Conservation (phyloP, 2,888 invertebrate species). For the Calameuta idolon region DNA sequence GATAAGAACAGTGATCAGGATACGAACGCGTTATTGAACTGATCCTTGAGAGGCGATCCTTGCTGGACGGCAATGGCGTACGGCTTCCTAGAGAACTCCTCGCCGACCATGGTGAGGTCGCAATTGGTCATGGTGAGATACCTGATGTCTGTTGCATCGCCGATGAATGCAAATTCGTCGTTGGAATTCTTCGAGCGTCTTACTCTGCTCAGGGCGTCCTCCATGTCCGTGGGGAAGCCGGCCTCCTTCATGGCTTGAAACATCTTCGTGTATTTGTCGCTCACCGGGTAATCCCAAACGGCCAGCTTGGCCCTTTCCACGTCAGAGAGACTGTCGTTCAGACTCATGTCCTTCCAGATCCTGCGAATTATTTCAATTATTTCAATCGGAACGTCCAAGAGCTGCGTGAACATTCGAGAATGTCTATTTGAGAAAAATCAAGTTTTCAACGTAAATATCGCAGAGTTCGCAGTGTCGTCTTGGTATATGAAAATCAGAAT, state of each 20-base stretch:
- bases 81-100: conserved; percentile 97
- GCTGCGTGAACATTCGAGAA: not conserved
- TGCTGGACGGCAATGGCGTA: conserved; percentile 98
- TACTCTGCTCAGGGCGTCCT: conserved; percentile 84
- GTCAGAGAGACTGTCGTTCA: conserved; percentile 92
- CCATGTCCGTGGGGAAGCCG: conserved; percentile 81
- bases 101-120: conserved; percentile 92
- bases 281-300: conserved; percentile 99
- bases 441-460: not conserved
- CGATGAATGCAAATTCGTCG: conserved; percentile 92
- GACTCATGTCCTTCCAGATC: conserved; percentile 98
- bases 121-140: conserved; percentile 85
- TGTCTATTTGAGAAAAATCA: not conserved
- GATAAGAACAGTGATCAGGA: not conserved
- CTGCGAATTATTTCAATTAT: conserved; percentile 66
- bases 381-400: not conserved
- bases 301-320: conserved; percentile 93
- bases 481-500: not conserved
- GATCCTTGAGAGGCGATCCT: conserved; percentile 92
- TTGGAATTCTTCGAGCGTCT: conserved; percentile 71
- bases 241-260: conserved; percentile 95
- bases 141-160: conserved; percentile 93
- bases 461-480: too few species aligned
- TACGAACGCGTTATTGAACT: conserved; percentile 94
- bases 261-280: conserved; percentile 98